Evolutionary conservation across 1,140 invertebrate genomes (phyloP), one percentile per base, ranked within the genome.

Genomic region (Aleiodes sp.): DNA sequence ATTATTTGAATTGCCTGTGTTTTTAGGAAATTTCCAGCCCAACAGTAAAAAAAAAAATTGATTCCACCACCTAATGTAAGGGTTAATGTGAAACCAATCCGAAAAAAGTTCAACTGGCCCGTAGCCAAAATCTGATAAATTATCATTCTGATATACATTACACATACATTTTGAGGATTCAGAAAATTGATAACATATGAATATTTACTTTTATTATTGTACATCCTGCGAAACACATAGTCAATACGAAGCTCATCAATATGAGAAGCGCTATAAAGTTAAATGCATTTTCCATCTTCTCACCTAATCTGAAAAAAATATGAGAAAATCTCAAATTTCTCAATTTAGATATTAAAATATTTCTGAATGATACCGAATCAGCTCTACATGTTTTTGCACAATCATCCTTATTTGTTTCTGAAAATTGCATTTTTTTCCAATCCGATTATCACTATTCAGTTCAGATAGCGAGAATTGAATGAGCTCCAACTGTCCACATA

Each of bases 41-140:
- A 75, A 29, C 74, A 75, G 29, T 67, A 73, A 14, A 71, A 43
- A 14, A 60, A 75, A 10, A 73, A 41, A 68, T 72, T 37, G 21
- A 60, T 19, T 7, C 12, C 4, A 1, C 9, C 65, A 39, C 37
- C 46, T 59, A 16, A 12, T 2, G 64, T 65, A 26, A 33, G n/a
- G 29, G 33, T 26, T 21, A 52, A 16, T 33, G 67, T 9, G 52
- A 69, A 69, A 19, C 21, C 16, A 33, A 64, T 63, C 16, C 63
- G 41, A n/a, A 69, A 43, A 19, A 37, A 16, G 26, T 64, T 64
- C 12, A 64, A 43, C 28, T 64, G 7, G 3, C 61, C 39, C 10
- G 61, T 41, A 43, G 28, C 37, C 35, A 64, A 24, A 24, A 41
- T 39, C 61, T 65, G 29, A 12, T 9, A 19, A 57, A 39, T n/a